Evolutionary conservation across 2,797 vertebrate genomes (phyloP), one percentile per base, ranked within the genome.

Genomic region (Peromyscus nudipes): DNA sequence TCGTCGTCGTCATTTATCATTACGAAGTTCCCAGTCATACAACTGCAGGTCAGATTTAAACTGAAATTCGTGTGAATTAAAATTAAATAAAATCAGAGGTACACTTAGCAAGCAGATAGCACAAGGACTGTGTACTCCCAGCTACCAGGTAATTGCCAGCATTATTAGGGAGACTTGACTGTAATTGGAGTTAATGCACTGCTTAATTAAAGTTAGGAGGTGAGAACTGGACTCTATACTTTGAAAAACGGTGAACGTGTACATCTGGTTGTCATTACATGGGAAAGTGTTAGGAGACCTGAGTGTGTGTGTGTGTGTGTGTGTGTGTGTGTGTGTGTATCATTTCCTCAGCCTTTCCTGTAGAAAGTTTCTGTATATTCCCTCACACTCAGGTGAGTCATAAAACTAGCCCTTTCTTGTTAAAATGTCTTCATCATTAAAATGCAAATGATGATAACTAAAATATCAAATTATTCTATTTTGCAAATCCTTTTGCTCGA

Each of bases 391-490:
- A 84, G 43, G 87, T 96, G 34, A 83, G 34, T 86, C 81, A 60
- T n/a, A 73, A 89, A 91, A 75, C 82, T 89, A 23, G 49, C 4
- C 86, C 60, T 71, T 46, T 96, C 73, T 92, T 96, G 82, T 89
- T 69, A 93, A 91, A 87, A 62, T 81, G 31, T 89, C 29, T 83
- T 71, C 40, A 84, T 94, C 37, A 79, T 75, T 81, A 65, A 95
- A 95, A 83, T 82, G 40, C 34, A 91, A 94, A 84, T 88, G 64
- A 81, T 8, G 23, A 93, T 84, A 94, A 77, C 37, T 88, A 40
- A 92, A 81, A 88, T 84, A 88, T 95, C 75, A 81, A 96, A 86
- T 92, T 77, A 94, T 95, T 84, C 14, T n/a, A 79, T 69, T 95
- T 94, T 81, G 82, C 31, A 96, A 67, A 25, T 89, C 29, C 31